Evolutionary conservation across 2,888 invertebrate genomes (phyloP), one percentile per base, ranked within the genome.

Genomic region (Lepidonotus clava): DNA sequence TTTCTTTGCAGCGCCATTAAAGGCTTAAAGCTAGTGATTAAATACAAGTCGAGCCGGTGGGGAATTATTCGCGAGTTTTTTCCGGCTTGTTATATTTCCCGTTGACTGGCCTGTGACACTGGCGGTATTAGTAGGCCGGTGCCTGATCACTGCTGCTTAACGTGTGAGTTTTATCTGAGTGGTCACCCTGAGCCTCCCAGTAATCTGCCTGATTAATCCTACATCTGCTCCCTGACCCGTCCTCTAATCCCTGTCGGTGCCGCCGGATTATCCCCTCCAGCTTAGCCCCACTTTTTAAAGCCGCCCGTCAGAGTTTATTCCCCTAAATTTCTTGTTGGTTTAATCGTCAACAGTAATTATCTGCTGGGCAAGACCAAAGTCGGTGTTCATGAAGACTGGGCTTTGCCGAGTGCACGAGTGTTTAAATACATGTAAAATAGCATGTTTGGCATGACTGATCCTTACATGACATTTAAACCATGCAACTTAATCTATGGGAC

Each of bases 11-110:
- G 80, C 6, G 14, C 80, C 80, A 80, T 80, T 80, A 80, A 80
- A 80, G 80, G 80, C 80, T 80, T 80, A 80, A 46, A 21, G 80
- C 32, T 46, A 46, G 46, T 80, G 80, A 80, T 80, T 80, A 80
- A 80, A 51, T 46, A 41, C 51, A 51, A 46, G 41, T 51, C 28
- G 41, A 34, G 21, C 80, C 80, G 80, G 46, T 80, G 66, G 14
- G 11, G 11, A 66, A n/a, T 66, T 66, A 11, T 8, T 46, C 8
- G 46, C 18, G 46, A 18, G 46, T 46, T 11, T 46, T n/a, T n/a
- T n/a, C n/a, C n/a, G n/a, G n/a, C n/a, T n/a, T n/a, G n/a, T n/a
- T n/a, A n/a, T n/a, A n/a, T n/a, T n/a, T n/a, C n/a, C n/a, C n/a
- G n/a, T n/a, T n/a, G n/a, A n/a, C n/a, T n/a, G n/a, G n/a, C n/a